Evolutionary conservation across 2,797 vertebrate genomes (phyloP).

Genomic region (Catamblyrhynchus diadema): DNA sequence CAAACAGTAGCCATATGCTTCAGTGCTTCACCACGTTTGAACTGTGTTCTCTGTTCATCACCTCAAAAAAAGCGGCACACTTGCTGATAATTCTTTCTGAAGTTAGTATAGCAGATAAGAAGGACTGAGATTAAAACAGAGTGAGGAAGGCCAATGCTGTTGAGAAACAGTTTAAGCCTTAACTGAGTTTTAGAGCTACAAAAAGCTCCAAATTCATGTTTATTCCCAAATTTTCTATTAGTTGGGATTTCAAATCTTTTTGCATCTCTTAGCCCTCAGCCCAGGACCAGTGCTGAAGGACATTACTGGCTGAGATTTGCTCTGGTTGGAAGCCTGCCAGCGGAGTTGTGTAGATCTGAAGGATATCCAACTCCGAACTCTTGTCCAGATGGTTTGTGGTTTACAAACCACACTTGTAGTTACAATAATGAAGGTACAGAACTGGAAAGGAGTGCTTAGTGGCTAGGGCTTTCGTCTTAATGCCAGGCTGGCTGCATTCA

Average conservation of each 20-base stretch:
- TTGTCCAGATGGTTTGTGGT: slow-evolving; percentile 9
- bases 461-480: neutral
- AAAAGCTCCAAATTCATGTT: neutral
- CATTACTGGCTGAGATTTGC: neutral
- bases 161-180: neutral
- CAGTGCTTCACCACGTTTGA: neutral
- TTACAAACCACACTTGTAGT: neutral
- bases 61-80: neutral
- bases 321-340: neutral
- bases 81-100: neutral
- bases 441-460: neutral
- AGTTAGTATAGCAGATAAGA: neutral
- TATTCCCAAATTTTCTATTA: neutral
- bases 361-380: neutral
- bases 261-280: neutral
- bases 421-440: neutral
- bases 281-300: neutral
- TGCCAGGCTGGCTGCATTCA: neutral
- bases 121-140: neutral
- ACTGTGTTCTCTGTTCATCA: neutral
- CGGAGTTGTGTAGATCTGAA: neutral
- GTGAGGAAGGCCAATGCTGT: neutral
- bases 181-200: neutral
- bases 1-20: slow-evolving; percentile 20
- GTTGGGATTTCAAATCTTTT: neutral